Evolutionary conservation across 2,797 vertebrate species (phyloP).

Genomic region (Steatocranus sp.): DNA sequence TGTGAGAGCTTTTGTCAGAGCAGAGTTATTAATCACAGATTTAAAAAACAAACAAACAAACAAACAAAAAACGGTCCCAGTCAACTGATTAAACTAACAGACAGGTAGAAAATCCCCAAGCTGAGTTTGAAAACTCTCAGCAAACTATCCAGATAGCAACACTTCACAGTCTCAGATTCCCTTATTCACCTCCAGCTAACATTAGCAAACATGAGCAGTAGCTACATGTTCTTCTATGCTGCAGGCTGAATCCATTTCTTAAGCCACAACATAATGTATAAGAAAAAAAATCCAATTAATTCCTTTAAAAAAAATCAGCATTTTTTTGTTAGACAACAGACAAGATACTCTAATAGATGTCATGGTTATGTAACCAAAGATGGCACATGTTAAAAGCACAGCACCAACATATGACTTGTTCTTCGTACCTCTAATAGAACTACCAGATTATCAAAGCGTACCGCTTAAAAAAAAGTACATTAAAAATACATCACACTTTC

Average conservation of each 20-base stretch:
- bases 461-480: neutral
- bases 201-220: constrained; percentile 28
- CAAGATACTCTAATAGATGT: neutral
- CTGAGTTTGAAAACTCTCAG: constrained; percentile 12
- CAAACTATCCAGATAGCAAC: neutral
- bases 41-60: neutral
- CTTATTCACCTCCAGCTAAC: constrained; percentile 28
- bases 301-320: accelerated
- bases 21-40: neutral
- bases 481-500: neutral
- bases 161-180: neutral
- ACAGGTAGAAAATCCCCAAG: neutral
- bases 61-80: neutral
- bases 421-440: neutral
- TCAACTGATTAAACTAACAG: neutral
- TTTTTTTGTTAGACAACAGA: neutral
- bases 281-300: neutral
- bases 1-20: neutral
- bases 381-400: neutral
- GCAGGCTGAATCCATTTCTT: constrained; percentile 12
- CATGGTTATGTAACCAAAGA: neutral
- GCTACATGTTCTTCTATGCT: neutral
- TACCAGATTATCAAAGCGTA: neutral
- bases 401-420: neutral
- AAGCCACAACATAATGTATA: neutral